A percentile compares a stretch with the other conserved stretches of the same genome.
Evolutionary conservation across 1,140 invertebrate genomes (phyloP).

Genomic region (Achatina immaculata): DNA sequence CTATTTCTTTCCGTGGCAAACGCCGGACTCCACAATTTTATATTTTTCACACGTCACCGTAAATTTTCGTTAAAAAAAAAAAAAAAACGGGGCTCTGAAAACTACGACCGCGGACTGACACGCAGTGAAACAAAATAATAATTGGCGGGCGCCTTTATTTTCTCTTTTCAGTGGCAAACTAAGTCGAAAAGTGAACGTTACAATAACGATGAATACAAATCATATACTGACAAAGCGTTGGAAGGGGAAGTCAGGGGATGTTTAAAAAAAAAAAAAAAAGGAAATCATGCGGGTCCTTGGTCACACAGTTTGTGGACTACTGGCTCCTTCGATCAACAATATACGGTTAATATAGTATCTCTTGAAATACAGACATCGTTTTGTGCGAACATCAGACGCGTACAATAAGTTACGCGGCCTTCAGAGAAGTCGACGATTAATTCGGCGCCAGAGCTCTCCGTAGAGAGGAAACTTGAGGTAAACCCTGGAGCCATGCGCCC

Average conservation of each 20-base stretch:
- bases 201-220: slow-evolving; percentile 3
- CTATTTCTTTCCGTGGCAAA: background rate
- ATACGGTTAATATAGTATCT: background rate
- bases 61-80: slow-evolving; percentile 15
- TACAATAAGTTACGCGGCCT: background rate
- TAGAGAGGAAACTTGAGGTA: background rate
- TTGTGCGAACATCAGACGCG: background rate
- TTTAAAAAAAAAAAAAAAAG: no score
- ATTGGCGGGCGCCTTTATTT: background rate
- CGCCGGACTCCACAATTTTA: slow-evolving; percentile 4
- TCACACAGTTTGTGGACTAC: background rate
- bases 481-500: background rate
- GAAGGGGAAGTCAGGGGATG: background rate
- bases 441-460: background rate
- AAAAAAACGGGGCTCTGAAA: no score
- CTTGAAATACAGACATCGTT: background rate
- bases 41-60: slow-evolving; percentile 12
- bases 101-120: background rate
- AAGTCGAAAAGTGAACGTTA: slow-evolving; percentile 3
- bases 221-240: background rate
- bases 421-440: background rate
- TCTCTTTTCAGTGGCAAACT: background rate
- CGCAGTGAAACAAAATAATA: slow-evolving; percentile 5
- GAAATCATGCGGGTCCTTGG: background rate
- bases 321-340: background rate